These are phyloP conservation scores for Psophia crepitans DNA, from an alignment of 2,113 vertebrate species.

Conservation along the genomic window DNA sequence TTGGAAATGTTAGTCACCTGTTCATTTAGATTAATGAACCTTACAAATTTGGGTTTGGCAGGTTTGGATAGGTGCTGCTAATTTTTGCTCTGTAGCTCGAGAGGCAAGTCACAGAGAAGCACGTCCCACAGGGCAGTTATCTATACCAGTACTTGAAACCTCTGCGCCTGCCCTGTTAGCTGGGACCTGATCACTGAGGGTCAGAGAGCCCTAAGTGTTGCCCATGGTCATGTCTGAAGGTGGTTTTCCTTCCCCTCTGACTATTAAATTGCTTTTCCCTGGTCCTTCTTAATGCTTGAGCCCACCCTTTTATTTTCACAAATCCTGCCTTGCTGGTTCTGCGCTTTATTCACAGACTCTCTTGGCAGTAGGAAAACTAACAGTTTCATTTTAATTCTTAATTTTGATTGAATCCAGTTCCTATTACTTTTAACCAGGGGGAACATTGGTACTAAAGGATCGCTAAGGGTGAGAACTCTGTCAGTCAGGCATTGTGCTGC, in stretches of 20 bases:
- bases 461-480: background rate
- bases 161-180: background rate
- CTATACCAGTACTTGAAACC: background rate
- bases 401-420: background rate
- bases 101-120: background rate
- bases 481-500: background rate
- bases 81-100: background rate
- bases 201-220: background rate
- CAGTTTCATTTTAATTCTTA: background rate
- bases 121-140: rapidly evolving
- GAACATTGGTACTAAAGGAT: background rate
- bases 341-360: background rate
- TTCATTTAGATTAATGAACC: background rate
- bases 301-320: background rate
- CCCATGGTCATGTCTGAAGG: background rate
- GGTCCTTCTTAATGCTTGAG: background rate
- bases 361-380: background rate
- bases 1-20: background rate
- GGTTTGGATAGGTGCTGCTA: background rate
- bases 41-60: background rate
- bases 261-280: background rate
- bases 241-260: background rate
- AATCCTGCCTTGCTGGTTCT: background rate
- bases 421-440: background rate
- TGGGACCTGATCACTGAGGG: background rate